Conservation (phyloP, 1,140 invertebrate genomes). For the Drosophila subpulchrella region DNA sequence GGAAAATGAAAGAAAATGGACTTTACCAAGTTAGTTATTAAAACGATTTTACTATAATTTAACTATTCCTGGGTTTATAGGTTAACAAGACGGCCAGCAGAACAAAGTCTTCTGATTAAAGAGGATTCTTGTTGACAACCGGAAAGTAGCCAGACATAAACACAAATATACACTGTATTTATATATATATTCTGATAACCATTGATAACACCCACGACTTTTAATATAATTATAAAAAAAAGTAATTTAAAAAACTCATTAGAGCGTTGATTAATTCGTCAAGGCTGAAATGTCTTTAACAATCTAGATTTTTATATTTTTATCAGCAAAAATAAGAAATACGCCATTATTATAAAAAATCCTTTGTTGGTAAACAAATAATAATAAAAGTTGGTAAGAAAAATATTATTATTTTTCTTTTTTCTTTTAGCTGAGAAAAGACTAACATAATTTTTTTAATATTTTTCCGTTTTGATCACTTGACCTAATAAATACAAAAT, state of each 20-base stretch:
- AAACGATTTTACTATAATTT: slow-evolving; percentile 13
- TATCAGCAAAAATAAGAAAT: neutral
- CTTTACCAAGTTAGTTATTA: slow-evolving; percentile 1
- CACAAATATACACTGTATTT: slow-evolving; percentile 33
- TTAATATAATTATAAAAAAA: slow-evolving; percentile 53
- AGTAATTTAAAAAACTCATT: slow-evolving; percentile 32
- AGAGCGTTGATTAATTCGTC: slow-evolving; percentile 22
- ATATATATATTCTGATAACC: slow-evolving; percentile 48
- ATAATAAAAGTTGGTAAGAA: too few species aligned
- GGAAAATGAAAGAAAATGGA: slow-evolving; percentile 2
- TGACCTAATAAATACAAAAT: neutral
- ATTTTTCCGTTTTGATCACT: neutral
- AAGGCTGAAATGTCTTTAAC: slow-evolving; percentile 3
- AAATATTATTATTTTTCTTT: too few species aligned
- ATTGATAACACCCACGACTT: slow-evolving; percentile 80
- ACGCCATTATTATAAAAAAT: too few species aligned
- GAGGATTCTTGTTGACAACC: slow-evolving; percentile 73
- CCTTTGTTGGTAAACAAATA: too few species aligned
- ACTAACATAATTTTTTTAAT: too few species aligned
- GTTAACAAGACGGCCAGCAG: slow-evolving; percentile 9
- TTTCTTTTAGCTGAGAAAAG: too few species aligned
- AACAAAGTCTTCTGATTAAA: slow-evolving; percentile 53
- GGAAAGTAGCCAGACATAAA: slow-evolving; percentile 71
- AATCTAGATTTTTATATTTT: neutral
- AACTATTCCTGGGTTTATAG: slow-evolving; percentile 26